Evolutionary conservation across 2,888 invertebrate species (phyloP).

Genomic region (Callinectes sapidus): DNA sequence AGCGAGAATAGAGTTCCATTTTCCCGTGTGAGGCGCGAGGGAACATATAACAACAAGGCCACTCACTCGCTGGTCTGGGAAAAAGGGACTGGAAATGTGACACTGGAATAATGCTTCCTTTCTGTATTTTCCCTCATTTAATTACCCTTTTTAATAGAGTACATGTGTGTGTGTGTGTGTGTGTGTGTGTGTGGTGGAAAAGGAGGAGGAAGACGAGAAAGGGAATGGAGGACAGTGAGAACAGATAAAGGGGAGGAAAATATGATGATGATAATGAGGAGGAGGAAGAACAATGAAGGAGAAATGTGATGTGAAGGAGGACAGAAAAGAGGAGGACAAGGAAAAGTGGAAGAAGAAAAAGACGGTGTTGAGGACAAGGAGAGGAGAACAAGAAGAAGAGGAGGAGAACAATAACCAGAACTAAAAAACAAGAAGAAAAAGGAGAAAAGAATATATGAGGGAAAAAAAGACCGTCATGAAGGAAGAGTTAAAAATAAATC

Average conservation of each 20-base stretch:
- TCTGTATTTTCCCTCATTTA: neutral
- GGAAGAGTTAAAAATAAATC: neutral
- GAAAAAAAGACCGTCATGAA: neutral
- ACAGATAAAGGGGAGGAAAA: too few relatives aligned
- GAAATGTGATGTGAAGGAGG: neutral
- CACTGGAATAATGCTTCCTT: neutral
- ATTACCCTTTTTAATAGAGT: neutral
- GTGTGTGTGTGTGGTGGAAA: neutral
- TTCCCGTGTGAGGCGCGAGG: neutral
- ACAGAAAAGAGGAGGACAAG: neutral
- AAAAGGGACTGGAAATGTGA: neutral
- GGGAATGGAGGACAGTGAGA: neutral
- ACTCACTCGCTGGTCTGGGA: neutral
- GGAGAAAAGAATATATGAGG: neutral
- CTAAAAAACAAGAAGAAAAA: neutral
- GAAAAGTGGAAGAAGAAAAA: neutral
- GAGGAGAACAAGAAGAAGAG: neutral
- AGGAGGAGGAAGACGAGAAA: neutral
- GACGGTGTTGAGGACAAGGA: neutral
- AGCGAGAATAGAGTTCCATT: neutral
- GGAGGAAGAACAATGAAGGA: neutral
- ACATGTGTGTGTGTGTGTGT: neutral
- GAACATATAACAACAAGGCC: neutral
- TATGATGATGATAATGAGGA: neutral
- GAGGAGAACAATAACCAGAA: neutral